These are phyloP conservation scores for Melanogrammus aeglefinus DNA, from an alignment of 2,797 vertebrate species.

Conservation along the genomic window DNA sequence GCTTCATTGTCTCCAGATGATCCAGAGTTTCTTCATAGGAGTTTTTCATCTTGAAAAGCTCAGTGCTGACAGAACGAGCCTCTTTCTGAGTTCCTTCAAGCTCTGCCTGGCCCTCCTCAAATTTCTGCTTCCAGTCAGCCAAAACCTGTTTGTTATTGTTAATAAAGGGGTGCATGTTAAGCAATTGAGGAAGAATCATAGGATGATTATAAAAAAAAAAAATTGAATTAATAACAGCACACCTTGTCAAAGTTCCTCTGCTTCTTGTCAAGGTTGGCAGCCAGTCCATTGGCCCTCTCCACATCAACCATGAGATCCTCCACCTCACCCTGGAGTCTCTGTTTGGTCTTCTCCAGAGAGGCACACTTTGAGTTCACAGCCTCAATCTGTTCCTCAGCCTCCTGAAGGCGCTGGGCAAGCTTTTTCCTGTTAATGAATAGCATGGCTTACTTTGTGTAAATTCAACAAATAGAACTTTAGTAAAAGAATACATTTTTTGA, in stretches of 20 bases:
- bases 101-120: slow-evolving; percentile 74
- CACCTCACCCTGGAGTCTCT: slow-evolving; percentile 76
- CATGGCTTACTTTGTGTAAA: not conserved
- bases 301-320: slow-evolving; percentile 80
- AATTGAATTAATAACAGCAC: not conserved
- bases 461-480: not conserved
- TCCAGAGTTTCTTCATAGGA: slow-evolving; percentile 77
- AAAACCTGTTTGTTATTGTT: slow-evolving; percentile 12
- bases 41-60: slow-evolving; percentile 80
- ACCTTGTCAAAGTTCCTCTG: slow-evolving; percentile 81
- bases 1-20: slow-evolving; percentile 74
- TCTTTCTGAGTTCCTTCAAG: slow-evolving; percentile 76
- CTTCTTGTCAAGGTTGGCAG: slow-evolving; percentile 75
- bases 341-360: slow-evolving; percentile 80
- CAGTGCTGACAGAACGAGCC: slow-evolving; percentile 71
- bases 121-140: slow-evolving; percentile 77
- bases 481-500: not conserved
- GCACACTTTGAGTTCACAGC: slow-evolving; percentile 77
- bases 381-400: slow-evolving; percentile 76
- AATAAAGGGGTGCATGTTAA: not conserved
- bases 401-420: slow-evolving; percentile 76
- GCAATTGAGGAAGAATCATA: not conserved
- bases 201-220: too few relatives aligned
- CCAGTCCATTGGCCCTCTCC: slow-evolving; percentile 71
- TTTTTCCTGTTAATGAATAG: slow-evolving; percentile 65